A percentile compares a stretch with the other conserved stretches of the same genome.
These are phyloP conservation scores for Cathartes aura DNA, from an alignment of 2,113 vertebrate genomes.

Conservation along the genomic window DNA sequence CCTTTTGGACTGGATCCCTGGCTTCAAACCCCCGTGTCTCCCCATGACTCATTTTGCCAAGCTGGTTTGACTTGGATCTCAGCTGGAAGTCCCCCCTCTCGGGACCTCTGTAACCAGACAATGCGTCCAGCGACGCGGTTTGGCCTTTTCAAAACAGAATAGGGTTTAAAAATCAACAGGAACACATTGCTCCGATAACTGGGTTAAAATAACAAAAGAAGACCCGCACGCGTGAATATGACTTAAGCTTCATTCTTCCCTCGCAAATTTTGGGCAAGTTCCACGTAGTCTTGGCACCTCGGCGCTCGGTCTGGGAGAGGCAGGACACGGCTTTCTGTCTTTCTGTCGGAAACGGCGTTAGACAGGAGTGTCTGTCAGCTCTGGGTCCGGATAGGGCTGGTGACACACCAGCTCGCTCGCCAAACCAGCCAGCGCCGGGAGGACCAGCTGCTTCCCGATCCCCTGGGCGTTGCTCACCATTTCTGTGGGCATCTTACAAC, in stretches of 20 bases:
- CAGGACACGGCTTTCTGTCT: not conserved
- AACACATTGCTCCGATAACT: not conserved
- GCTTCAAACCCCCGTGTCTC: not conserved
- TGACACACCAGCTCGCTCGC: not conserved
- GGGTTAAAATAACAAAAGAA: slow-evolving; percentile 47
- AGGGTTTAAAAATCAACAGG: slow-evolving; percentile 28
- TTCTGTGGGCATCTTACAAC: not conserved
- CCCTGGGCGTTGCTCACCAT: rapidly evolving
- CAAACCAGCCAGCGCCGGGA: rapidly evolving
- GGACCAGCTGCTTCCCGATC: not conserved
- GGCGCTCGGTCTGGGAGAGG: not conserved
- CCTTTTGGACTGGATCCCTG: not conserved
- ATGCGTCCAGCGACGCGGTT: not conserved
- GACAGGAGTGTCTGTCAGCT: not conserved
- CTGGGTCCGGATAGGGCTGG: rapidly evolving
- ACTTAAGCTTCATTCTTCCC: not conserved
- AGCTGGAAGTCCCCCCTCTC: not conserved
- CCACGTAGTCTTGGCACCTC: not conserved
- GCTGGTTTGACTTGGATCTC: not conserved
- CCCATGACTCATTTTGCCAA: not conserved
- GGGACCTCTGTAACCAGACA: slow-evolving; percentile 3
- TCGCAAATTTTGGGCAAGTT: not conserved
- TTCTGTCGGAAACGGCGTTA: not conserved
- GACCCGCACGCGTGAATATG: not conserved
- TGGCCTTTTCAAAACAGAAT: slow-evolving; percentile 21